These are phyloP conservation scores for Ooceraea biroi DNA, from an alignment of 1,140 invertebrate genomes.

Conservation along the genomic window DNA sequence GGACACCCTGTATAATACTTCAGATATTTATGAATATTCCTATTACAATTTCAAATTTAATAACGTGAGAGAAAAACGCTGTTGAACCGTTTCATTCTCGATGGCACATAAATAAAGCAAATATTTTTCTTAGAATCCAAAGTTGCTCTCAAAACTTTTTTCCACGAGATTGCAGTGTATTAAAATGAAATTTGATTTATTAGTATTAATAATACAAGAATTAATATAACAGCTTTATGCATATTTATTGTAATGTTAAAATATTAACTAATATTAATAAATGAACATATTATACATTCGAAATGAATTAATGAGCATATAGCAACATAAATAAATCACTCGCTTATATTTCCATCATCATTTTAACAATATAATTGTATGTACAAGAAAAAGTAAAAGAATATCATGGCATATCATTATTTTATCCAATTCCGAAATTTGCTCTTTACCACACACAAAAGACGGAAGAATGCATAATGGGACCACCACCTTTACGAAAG, in stretches of 20 bases:
- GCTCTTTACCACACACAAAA: neutral
- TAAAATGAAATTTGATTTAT: neutral
- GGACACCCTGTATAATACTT: too few species aligned
- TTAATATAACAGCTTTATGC: neutral
- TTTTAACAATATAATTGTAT: conserved; percentile 7
- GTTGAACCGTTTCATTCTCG: neutral
- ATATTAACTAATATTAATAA: neutral
- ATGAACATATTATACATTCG: neutral
- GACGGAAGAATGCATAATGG: conserved; percentile 52
- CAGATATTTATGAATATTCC: conserved; percentile 1
- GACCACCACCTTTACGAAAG: conserved; percentile 37
- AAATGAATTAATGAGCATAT: neutral
- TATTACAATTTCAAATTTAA: conserved; percentile 12
- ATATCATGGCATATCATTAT: conserved; percentile 13
- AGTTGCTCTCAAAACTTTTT: neutral
- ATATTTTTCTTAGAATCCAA: neutral
- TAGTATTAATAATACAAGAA: conserved; percentile 6
- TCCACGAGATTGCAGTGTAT: neutral
- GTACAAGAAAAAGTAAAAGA: neutral
- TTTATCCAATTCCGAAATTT: conserved; percentile 29
- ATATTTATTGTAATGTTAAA: neutral
- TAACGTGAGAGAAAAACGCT: neutral
- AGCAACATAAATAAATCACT: neutral
- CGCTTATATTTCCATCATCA: neutral
- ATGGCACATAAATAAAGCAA: neutral